Percentiles rank a stretch among this genome's conserved stretches.
Evolutionary conservation across 2,888 invertebrate genomes (phyloP).

Genomic region (Phengaris alcon): DNA sequence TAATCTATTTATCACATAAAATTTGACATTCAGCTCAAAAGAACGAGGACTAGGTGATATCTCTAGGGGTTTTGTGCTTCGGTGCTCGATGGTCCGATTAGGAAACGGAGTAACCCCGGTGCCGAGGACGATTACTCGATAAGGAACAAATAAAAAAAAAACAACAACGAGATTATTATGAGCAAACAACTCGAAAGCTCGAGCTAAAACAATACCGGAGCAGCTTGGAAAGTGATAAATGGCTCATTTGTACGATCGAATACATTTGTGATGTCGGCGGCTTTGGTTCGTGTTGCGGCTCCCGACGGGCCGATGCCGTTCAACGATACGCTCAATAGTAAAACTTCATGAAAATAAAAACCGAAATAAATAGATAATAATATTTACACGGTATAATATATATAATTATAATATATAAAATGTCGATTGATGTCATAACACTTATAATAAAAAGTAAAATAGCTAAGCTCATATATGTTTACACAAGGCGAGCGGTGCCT

Average conservation of each 20-base stretch:
- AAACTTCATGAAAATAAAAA: conserved; percentile 66
- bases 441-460: conserved; percentile 78
- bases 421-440: conserved; percentile 78
- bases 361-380: conserved; percentile 74
- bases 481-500: conserved; percentile 66
- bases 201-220: conserved; percentile 74
- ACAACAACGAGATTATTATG: conserved; percentile 72
- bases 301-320: conserved; percentile 37
- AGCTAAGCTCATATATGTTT: conserved; percentile 79
- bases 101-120: conserved; percentile 60
- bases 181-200: conserved; percentile 76
- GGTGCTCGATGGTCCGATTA: conserved; percentile 46
- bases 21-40: conserved; percentile 33
- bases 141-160: conserved; percentile 55
- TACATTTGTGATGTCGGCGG: conserved; percentile 74
- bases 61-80: conserved; percentile 21
- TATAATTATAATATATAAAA: conserved; percentile 59
- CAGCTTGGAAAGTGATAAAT: conserved; percentile 73
- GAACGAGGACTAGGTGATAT: conserved; percentile 32
- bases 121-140: conserved; percentile 56
- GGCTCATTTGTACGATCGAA: conserved; percentile 75
- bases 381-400: conserved; percentile 63
- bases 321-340: conserved; percentile 63
- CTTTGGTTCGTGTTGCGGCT: conserved; percentile 70
- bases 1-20: conserved; percentile 36